These are phyloP conservation scores for Siniperca knerii DNA, from an alignment of 2,113 vertebrate species.

Conservation along the genomic window DNA sequence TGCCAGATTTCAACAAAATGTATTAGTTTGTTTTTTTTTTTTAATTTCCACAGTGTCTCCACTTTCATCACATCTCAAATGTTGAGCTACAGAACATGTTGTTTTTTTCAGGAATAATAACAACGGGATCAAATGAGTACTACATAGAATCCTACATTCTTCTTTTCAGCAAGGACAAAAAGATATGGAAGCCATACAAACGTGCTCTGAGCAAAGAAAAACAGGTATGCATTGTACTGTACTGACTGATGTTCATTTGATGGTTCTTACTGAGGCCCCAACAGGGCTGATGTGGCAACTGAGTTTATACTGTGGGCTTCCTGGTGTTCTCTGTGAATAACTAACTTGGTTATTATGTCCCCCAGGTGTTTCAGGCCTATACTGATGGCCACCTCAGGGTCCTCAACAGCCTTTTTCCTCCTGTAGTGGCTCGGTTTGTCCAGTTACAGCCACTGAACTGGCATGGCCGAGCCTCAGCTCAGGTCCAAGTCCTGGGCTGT, in stretches of 20 bases:
- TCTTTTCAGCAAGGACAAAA: constrained; percentile 86
- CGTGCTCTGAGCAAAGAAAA: constrained; percentile 80
- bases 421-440: constrained; percentile 84
- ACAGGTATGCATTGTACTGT: constrained; percentile 78
- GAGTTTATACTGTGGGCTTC: not conserved
- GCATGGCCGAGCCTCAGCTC: constrained; percentile 77
- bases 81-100: not conserved
- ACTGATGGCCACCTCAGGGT: constrained; percentile 77
- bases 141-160: constrained; percentile 84
- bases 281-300: not conserved
- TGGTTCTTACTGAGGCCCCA: not conserved
- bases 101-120: constrained; percentile 84
- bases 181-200: constrained; percentile 88
- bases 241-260: not conserved
- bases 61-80: not conserved
- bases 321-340: constrained; percentile 31
- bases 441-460: constrained; percentile 84
- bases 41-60: not conserved
- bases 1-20: not conserved
- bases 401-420: constrained; percentile 87
- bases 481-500: constrained; percentile 87
- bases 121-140: constrained; percentile 80
- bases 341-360: constrained; percentile 24
- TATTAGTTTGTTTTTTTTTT: not conserved
- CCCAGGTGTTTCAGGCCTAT: constrained; percentile 88